Evolutionary conservation across 1,140 invertebrate species (phyloP), one percentile per base, ranked within the genome.

Genomic region (Ditylenchus dipsaci): DNA sequence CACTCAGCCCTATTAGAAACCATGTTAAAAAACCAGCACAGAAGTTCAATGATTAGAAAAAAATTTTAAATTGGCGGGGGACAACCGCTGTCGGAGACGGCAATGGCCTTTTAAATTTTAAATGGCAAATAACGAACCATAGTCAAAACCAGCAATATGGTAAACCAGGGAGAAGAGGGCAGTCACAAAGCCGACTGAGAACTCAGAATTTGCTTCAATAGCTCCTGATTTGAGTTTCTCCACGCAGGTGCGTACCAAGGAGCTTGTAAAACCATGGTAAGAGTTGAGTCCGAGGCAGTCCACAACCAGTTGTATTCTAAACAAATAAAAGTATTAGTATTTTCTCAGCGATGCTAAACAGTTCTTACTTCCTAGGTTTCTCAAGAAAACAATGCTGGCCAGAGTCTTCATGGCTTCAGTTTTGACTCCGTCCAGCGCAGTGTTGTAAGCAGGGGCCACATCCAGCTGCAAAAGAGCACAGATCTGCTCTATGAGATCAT

Each of bases 371-470:
- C 56, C 49, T 61, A 30, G 64, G 71, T 23, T 76, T 76, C 1
- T 76, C 27, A 76, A 43, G 56, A 80, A 76, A 27, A 76, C 74
- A 56, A 76, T 76, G 71, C 75, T 76, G 27, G 75, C 74, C 38
- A 76, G 19, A n/a, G 75, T 77, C 56, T 79, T 79, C 29, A 76
- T 29, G 23, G 75, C 78, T 64, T 76, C 75, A 17, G 77, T 76
- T 65, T 74, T 75, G 53, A 76, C 19, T 8, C 49, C 69, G 53
- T 76, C 75, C 1, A 74, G 11, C 11, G 57, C 42, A 1, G 71
- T n/a, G 17, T 63, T 38, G 38, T 21, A 67, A 9, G 33, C 65
- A 43, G 64, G 1, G 0, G 60, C 13, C 49, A 47, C 8, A 11
- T 78, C 75, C 1, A 76, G 38, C 23, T 76, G 75, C 7, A 76